A percentile compares a stretch with the other conserved stretches of the same genome.
These are phyloP conservation scores for Pachymerium ferrugineum DNA, from an alignment of 2,888 invertebrate species.

Conservation along the genomic window DNA sequence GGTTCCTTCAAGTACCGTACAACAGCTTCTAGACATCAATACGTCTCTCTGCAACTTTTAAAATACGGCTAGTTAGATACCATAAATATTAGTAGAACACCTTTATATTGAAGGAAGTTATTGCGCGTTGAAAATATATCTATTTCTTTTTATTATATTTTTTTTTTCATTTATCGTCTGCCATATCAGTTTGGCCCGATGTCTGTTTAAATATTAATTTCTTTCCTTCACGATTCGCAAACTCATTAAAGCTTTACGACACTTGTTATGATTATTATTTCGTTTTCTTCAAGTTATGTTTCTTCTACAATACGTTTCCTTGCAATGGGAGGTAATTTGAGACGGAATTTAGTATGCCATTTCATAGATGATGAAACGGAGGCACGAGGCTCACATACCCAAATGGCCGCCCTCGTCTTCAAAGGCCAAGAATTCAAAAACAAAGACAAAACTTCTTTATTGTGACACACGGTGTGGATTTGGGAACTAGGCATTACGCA, in stretches of 20 bases:
- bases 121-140: not conserved
- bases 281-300: slow-evolving; percentile 19
- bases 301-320: slow-evolving; percentile 7
- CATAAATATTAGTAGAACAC: not conserved
- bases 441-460: slow-evolving; percentile 1
- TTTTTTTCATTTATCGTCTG: not conserved
- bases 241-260: slow-evolving; percentile 6
- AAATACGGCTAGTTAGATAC: not conserved
- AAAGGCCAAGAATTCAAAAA: slow-evolving; percentile 16
- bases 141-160: not conserved
- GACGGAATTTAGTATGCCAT: slow-evolving; percentile 4
- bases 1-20: not conserved
- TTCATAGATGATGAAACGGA: slow-evolving; percentile 25
- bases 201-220: slow-evolving; percentile 9
- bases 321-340: slow-evolving; percentile 17
- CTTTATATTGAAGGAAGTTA: not conserved
- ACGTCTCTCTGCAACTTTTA: not conserved
- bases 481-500: not conserved
- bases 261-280: slow-evolving; percentile 19
- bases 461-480: not conserved
- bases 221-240: not conserved
- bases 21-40: slow-evolving; percentile 11
- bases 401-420: not conserved
- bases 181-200: not conserved
- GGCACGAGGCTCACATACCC: not conserved